Conservation (phyloP, 1,140 invertebrate species). For the Pseudomyrmex flavicornis region DNA sequence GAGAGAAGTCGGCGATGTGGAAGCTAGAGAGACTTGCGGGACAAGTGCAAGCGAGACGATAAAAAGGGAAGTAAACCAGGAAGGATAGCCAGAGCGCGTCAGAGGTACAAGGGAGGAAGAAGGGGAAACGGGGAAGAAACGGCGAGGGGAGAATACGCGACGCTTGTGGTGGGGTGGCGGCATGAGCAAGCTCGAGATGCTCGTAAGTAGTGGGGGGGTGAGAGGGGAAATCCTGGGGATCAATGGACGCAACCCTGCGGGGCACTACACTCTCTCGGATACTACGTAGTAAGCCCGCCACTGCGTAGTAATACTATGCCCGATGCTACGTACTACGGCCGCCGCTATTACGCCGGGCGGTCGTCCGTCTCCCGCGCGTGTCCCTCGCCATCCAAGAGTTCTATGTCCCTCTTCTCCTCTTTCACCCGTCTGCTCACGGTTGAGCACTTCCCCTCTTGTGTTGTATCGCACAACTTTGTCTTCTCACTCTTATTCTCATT, state of each 20-base stretch:
- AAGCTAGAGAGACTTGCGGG: conserved; percentile 28
- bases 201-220: conserved; percentile 34
- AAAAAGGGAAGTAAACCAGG: conserved; percentile 58
- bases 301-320: conserved; percentile 75
- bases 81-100: conserved; percentile 25
- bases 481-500: conserved; percentile 20
- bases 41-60: conserved; percentile 46
- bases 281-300: conserved; percentile 74
- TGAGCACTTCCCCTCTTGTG: conserved; percentile 42
- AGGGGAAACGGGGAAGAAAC: conserved; percentile 8
- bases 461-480: conserved; percentile 24
- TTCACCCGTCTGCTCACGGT: not conserved
- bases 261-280: conserved; percentile 76
- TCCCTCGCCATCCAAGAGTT: not conserved
- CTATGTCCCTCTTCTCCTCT: conserved; percentile 26
- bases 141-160: conserved; percentile 20
- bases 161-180: conserved; percentile 25
- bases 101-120: conserved; percentile 1
- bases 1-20: conserved; percentile 37
- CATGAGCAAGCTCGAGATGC: conserved; percentile 21
- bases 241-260: conserved; percentile 79
- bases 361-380: conserved; percentile 27
- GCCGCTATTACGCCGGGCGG: conserved; percentile 65
- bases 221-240: conserved; percentile 67
- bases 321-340: conserved; percentile 70